These are phyloP conservation scores for Acanthis flammea DNA, from an alignment of 2,797 vertebrate species.

Conservation along the genomic window DNA sequence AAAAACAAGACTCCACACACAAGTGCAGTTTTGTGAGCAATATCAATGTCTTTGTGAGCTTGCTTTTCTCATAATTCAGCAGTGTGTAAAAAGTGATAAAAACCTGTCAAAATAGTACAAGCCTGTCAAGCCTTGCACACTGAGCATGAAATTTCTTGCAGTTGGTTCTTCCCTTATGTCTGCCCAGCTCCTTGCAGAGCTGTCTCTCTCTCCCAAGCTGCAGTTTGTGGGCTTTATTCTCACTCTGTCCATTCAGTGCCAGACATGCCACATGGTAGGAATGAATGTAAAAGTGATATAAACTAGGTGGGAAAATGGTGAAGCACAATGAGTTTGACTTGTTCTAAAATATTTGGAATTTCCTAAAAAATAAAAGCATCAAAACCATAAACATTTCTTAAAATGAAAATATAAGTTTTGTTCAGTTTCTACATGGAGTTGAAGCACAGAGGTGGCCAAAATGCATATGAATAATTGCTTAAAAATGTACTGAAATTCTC, in stretches of 20 bases:
- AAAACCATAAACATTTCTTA: neutral
- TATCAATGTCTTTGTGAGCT: neutral
- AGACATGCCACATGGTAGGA: neutral
- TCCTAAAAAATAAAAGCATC: neutral
- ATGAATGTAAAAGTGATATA: neutral
- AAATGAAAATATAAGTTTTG: neutral
- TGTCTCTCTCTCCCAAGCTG: neutral
- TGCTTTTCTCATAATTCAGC: neutral
- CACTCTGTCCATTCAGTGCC: neutral
- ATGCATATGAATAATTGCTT: neutral
- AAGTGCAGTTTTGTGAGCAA: neutral
- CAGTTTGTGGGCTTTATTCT: neutral
- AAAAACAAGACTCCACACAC: neutral
- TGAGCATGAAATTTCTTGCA: neutral
- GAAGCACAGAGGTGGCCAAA: neutral
- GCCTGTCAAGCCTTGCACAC: conserved; percentile 2
- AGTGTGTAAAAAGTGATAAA: neutral
- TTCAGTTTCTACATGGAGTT: neutral
- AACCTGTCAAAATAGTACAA: neutral
- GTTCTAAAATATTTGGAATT: neutral
- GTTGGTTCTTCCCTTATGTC: conserved; percentile 19
- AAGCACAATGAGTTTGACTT: neutral
- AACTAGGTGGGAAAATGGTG: neutral
- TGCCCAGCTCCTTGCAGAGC: neutral
- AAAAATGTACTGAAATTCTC: neutral